Conservation (phyloP, 2,113 vertebrate species). For the Cololabis saira region DNA sequence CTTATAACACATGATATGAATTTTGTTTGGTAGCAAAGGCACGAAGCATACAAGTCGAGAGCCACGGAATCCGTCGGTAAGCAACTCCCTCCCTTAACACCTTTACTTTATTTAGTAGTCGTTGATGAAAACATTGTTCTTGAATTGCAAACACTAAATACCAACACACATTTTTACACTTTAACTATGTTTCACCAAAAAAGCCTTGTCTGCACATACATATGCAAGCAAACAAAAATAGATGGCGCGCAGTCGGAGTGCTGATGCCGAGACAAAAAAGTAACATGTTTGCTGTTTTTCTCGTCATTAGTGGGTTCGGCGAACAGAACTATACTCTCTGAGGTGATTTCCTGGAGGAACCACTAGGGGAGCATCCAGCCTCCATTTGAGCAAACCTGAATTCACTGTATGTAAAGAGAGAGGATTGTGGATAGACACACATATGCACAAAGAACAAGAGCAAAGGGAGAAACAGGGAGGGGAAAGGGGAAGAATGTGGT, state of each 20-base stretch:
- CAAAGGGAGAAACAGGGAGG: constrained; percentile 37
- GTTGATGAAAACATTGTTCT: constrained; percentile 77
- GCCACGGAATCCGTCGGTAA: constrained; percentile 59
- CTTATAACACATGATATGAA: constrained; percentile 28
- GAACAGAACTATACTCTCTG: constrained; percentile 57
- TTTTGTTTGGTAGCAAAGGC: constrained; percentile 14
- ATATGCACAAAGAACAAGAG: constrained; percentile 14
- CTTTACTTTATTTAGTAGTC: constrained; percentile 76
- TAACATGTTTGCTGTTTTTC: constrained; percentile 68
- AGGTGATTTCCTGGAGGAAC: constrained; percentile 73
- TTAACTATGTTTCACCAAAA: constrained; percentile 67
- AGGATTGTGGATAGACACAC: constrained; percentile 5
- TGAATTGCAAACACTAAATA: constrained; percentile 79
- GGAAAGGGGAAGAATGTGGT: constrained; percentile 30
- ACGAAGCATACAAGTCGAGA: constrained; percentile 36
- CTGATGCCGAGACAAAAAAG: constrained; percentile 67
- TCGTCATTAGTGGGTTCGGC: constrained; percentile 69
- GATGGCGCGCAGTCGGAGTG: constrained; percentile 58
- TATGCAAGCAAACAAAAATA: constrained; percentile 70
- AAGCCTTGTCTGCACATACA: constrained; percentile 52
- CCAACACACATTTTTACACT: constrained; percentile 64
- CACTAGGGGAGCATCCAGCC: constrained; percentile 81
- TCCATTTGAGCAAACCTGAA: constrained; percentile 62
- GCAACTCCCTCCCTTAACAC: constrained; percentile 72
- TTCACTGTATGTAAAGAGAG: constrained; percentile 37